Conservation (phyloP, 1,140 invertebrate species). For the Leguminivora glycinivorella region DNA sequence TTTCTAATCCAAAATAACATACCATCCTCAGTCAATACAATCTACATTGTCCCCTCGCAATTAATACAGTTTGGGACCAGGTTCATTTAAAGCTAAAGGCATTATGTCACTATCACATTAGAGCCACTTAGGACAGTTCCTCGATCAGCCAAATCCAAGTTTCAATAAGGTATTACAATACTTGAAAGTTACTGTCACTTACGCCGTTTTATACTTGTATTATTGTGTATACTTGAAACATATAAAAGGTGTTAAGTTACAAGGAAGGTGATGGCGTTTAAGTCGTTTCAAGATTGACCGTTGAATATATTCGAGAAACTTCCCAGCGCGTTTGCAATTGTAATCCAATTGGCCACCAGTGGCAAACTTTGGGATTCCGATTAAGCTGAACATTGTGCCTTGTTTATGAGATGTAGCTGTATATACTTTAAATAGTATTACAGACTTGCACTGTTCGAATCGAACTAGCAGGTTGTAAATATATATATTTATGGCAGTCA, state of each 20-base stretch:
- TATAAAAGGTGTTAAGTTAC: background rate
- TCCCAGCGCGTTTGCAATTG: slow-evolving; percentile 4
- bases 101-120: background rate
- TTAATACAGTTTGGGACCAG: background rate
- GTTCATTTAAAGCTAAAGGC: background rate
- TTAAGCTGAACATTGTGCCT: background rate
- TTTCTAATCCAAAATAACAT: background rate
- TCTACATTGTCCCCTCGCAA: slow-evolving; percentile 5
- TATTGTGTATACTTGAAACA: background rate
- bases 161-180: background rate
- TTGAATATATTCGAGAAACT: background rate
- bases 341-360: slow-evolving; percentile 6
- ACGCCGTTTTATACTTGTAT: background rate
- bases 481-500: no score
- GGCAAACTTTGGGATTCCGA: slow-evolving; percentile 16
- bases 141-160: background rate
- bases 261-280: background rate
- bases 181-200: background rate
- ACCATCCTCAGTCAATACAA: background rate
- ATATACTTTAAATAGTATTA: background rate
- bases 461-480: no score
- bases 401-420: background rate
- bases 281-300: background rate
- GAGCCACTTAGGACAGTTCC: background rate
- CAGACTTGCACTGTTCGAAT: no score